phyloP scores from a whole-genome alignment of 2,888 invertebrate genomes.

The Rhaphigaster nebulosa region DNA sequence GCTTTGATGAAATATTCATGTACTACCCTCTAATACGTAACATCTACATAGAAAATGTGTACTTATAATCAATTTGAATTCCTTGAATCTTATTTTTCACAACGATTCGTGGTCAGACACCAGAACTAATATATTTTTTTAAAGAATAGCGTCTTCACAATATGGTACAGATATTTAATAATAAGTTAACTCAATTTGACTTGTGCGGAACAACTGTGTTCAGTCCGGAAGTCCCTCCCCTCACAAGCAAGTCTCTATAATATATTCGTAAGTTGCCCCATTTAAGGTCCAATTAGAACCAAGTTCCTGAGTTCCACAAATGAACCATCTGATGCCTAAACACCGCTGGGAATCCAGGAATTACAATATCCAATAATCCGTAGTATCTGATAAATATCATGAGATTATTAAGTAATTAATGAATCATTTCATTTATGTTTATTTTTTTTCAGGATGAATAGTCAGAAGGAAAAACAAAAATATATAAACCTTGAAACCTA shows the following conservation, averaged over 20 bases:
- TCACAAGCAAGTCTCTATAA: slow-evolving; percentile 14
- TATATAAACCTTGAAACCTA: no score
- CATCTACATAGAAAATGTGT: no score
- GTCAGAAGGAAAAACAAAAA: no score
- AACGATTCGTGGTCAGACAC: no score
- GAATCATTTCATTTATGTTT: neutral
- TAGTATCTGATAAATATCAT: neutral
- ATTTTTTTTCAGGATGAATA: neutral
- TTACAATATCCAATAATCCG: slow-evolving; percentile 19
- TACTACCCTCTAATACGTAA: no score
- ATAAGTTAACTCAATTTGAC: neutral
- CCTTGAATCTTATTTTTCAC: no score
- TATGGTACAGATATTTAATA: neutral
- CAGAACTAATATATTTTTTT: no score
- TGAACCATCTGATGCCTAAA: slow-evolving; percentile 36
- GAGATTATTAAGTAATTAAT: neutral
- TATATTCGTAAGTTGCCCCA: slow-evolving; percentile 37
- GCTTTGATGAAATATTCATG: no score
- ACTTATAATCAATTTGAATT: no score
- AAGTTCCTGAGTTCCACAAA: slow-evolving; percentile 37
- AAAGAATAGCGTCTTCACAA: neutral
- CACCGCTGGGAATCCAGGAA: neutral
- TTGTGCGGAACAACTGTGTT: neutral
- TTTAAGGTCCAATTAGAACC: slow-evolving; percentile 38
- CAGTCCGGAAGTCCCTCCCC: neutral